Evolutionary conservation across 2,888 invertebrate genomes (phyloP).

Genomic region (Tetragonula carbonaria): DNA sequence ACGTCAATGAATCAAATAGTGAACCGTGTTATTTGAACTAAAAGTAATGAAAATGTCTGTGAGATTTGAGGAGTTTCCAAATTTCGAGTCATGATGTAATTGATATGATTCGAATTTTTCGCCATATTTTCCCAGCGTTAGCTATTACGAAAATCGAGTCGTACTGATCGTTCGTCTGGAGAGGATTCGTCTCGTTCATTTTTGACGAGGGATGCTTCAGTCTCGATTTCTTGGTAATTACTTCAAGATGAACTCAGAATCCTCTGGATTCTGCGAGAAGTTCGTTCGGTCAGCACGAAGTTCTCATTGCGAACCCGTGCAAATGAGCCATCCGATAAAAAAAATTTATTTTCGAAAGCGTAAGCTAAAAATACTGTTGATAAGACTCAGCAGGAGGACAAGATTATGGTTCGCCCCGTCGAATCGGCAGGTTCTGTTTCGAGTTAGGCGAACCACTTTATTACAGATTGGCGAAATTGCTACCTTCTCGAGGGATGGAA

Average conservation of each 20-base stretch:
- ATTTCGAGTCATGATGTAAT: no score
- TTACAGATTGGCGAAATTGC: slow-evolving; percentile 28
- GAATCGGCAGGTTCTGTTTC: background rate
- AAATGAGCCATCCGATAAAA: background rate
- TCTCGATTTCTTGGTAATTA: background rate
- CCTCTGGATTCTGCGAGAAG: background rate
- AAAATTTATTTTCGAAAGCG: background rate
- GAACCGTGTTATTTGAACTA: no score
- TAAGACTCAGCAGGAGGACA: background rate
- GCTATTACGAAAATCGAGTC: background rate
- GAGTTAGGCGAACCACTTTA: slow-evolving; percentile 3
- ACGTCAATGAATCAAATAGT: no score
- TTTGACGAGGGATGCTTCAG: background rate
- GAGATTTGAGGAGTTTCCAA: no score
- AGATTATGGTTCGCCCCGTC: background rate
- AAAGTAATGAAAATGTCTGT: no score
- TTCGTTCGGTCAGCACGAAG: background rate
- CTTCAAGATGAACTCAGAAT: background rate
- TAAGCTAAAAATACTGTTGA: slow-evolving; percentile 32
- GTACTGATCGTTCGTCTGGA: background rate
- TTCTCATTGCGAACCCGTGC: background rate
- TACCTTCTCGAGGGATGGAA: background rate
- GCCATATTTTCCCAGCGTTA: no score
- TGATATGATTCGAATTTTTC: no score
- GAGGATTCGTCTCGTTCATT: background rate